These are phyloP conservation scores for Propithecus deckenii DNA, from an alignment of 2,797 vertebrate species.

Conservation along the genomic window DNA sequence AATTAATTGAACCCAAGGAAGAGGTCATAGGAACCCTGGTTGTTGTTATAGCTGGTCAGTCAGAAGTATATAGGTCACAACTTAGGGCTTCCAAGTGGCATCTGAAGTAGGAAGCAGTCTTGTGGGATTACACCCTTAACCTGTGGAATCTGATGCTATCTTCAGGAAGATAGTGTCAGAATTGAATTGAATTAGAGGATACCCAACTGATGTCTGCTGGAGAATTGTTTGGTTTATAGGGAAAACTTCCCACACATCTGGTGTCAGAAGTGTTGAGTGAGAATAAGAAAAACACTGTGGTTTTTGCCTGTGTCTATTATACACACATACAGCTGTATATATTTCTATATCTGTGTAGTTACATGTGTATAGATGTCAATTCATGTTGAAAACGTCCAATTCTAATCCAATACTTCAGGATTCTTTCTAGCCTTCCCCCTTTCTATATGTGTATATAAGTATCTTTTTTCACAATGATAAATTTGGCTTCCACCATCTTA, in stretches of 20 bases:
- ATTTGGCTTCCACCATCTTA: neutral
- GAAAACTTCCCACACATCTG: neutral
- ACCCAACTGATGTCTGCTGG: neutral
- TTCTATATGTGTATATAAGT: neutral
- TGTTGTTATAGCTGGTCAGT: neutral
- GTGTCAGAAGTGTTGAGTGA: neutral
- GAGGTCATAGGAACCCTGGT: neutral
- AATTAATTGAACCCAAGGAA: neutral
- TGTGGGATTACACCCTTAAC: neutral
- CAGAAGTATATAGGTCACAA: neutral
- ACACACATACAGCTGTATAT: neutral
- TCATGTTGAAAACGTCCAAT: neutral
- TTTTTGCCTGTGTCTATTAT: neutral
- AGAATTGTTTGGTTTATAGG: neutral
- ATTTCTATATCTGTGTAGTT: neutral
- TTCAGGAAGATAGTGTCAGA: neutral
- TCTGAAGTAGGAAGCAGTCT: neutral
- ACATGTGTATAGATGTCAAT: neutral
- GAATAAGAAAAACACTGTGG: neutral
- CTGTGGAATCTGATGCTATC: neutral
- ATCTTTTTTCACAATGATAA: neutral
- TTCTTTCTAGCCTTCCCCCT: neutral
- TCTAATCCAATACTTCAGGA: neutral
- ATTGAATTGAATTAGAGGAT: neutral
- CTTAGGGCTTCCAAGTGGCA: neutral